Evolutionary conservation across 2,113 vertebrate genomes (phyloP).

Genomic region (Eretmochelys imbricata): DNA sequence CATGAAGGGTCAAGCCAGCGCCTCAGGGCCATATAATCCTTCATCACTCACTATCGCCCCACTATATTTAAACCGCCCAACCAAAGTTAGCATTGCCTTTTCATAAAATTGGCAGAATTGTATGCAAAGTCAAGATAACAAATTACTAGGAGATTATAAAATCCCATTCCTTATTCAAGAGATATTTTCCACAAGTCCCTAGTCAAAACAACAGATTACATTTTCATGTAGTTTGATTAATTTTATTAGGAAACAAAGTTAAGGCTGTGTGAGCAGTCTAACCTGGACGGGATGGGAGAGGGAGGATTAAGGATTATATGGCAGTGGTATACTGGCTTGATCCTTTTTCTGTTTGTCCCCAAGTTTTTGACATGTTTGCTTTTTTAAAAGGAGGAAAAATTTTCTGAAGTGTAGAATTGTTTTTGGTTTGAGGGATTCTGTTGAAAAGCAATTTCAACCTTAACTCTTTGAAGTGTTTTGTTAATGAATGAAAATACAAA

Average conservation of each 20-base stretch:
- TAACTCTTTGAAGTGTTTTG: background rate
- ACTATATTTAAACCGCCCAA: conserved; percentile 63
- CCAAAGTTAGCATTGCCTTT: conserved; percentile 42
- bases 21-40: conserved; percentile 25
- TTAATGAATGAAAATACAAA: background rate
- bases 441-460: background rate
- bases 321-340: background rate
- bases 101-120: conserved; percentile 61
- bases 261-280: conserved; percentile 48
- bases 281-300: conserved; percentile 36
- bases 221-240: conserved; percentile 31
- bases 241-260: conserved; percentile 38
- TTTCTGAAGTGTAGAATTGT: background rate
- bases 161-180: conserved; percentile 63
- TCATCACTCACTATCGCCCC: background rate
- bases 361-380: conserved; percentile 2
- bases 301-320: conserved; percentile 37
- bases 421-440: background rate
- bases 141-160: conserved; percentile 53
- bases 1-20: conserved; percentile 39
- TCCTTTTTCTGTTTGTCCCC: conserved; percentile 6
- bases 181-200: conserved; percentile 54
- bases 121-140: conserved; percentile 56
- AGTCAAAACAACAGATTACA: conserved; percentile 55
- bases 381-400: conserved; percentile 3